Conservation (phyloP, 2,797 vertebrate genomes). For the Decapterus maruadsi region DNA sequence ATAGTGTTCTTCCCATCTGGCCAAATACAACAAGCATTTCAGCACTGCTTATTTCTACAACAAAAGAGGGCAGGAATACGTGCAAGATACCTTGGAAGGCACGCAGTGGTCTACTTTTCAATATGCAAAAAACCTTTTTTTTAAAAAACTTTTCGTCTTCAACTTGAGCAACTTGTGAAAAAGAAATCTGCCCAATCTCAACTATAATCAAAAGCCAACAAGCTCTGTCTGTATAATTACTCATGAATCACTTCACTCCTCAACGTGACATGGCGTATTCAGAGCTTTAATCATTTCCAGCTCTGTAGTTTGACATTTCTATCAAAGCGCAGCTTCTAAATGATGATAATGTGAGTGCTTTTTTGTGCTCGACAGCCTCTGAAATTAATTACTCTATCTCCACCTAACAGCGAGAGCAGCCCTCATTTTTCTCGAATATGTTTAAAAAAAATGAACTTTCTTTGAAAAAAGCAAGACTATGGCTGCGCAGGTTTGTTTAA, state of each 20-base stretch:
- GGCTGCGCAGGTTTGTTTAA: constrained; percentile 76
- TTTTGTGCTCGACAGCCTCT: constrained; percentile 73
- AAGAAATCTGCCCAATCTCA: constrained; percentile 57
- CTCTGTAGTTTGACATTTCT: constrained; percentile 78
- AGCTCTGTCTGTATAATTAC: constrained; percentile 68
- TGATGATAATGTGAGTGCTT: constrained; percentile 76
- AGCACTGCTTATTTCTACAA: constrained; percentile 68
- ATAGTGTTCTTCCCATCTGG: constrained; percentile 71
- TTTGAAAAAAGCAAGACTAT: constrained; percentile 46
- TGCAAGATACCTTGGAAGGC: constrained; percentile 64
- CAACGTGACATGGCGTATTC: constrained; percentile 57
- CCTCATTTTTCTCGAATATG: constrained; percentile 60
- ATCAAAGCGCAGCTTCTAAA: constrained; percentile 76
- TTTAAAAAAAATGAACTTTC: constrained; percentile 52
- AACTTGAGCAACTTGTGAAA: constrained; percentile 43
- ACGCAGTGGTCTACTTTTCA: constrained; percentile 24
- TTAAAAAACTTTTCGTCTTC: constrained; percentile 27
- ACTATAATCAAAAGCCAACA: constrained; percentile 58
- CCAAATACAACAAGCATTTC: constrained; percentile 80
- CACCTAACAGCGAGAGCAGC: constrained; percentile 52
- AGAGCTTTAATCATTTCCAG: constrained; percentile 80
- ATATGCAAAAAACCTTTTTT: constrained; percentile 20
- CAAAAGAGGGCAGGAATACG: constrained; percentile 52
- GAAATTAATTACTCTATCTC: constrained; percentile 80
- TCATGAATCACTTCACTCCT: constrained; percentile 65